Evolutionary conservation across 2,888 invertebrate species (phyloP).

Genomic region (Andrena chrysosceles): DNA sequence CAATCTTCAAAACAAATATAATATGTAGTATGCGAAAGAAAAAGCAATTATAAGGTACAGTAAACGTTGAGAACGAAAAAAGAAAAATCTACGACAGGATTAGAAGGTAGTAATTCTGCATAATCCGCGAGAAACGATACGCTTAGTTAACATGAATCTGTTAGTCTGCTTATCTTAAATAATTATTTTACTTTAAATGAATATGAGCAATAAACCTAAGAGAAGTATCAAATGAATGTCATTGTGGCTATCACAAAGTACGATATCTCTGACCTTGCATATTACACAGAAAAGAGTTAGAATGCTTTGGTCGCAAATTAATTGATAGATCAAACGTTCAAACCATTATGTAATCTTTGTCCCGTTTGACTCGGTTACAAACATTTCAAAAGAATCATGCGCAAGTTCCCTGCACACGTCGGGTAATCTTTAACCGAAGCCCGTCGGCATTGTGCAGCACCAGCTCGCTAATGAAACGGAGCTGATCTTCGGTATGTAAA

Average conservation of each 20-base stretch:
- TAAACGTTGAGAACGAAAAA: not conserved
- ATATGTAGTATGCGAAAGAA: not conserved
- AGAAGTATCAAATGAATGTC: not conserved
- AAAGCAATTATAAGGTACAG: not conserved
- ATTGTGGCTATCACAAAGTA: constrained; percentile 13
- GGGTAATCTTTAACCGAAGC: constrained; percentile 75
- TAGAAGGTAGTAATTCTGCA: not conserved
- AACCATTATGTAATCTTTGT: not conserved
- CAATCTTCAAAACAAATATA: not conserved
- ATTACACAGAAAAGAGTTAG: constrained; percentile 3
- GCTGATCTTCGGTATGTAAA: constrained; percentile 82
- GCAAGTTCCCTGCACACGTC: constrained; percentile 51
- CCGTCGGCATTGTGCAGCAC: constrained; percentile 83
- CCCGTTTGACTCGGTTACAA: not conserved
- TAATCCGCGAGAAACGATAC: not conserved
- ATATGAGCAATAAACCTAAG: not conserved
- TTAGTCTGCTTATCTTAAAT: not conserved
- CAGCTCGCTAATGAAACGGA: constrained; percentile 84
- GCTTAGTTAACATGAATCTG: not conserved
- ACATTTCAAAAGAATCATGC: not conserved
- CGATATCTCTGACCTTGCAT: not conserved
- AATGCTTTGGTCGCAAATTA: not conserved
- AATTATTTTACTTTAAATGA: not conserved
- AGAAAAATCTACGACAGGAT: not conserved
- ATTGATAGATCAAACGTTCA: not conserved